Evolutionary conservation across 2,888 invertebrate species (phyloP), one percentile per base, ranked within the genome.

Genomic region (Synanthedon tipuliformis): DNA sequence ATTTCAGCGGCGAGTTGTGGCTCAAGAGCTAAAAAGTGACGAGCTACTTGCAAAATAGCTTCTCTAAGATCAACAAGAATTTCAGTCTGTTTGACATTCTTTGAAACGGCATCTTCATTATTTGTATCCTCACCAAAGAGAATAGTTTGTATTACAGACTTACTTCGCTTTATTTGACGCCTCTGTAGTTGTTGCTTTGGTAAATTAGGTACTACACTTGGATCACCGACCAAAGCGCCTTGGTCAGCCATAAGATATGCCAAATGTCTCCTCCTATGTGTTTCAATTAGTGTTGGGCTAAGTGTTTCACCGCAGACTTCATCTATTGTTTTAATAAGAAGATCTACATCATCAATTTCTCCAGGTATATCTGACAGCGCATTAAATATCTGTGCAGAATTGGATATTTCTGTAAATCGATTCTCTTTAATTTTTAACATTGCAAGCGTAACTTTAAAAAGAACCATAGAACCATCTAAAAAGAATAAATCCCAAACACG

Each of bases 81-180:
- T 89, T 99, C 99, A 64, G 99, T 99, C 87, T 99, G 99, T 58
- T 95, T 93, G 52, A 99, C 96, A 88, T 99, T 99, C 81, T 99
- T 99, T 57, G 94, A 95, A 73, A 97, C 94, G 12, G 94, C 89
- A 76, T 95, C 95, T 63, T 96, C 95, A 68, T 92, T 92, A 57
- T 89, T 91, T 58, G 89, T 90, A 58, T 93, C 92, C 72, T 93
- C 93, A 41, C 95, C 95, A 81, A 96, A 96, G 16, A 98, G 83
- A 65, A 97, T 90, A 54, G 95, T 89, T 74, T 97, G 96, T 59
- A 98, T 91, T 59, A 97, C 92, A 0, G 97, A 97, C 83, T 97
- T 96, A 53, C 91, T 94, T 71, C 95, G 93, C 69, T 95, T 95
- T 61, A 98, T 91, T 82, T 97, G 97, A 12, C 98, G 91, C 67